Evolutionary conservation across 1,140 invertebrate species (phyloP).

Genomic region (Atopsyche davidsoni): DNA sequence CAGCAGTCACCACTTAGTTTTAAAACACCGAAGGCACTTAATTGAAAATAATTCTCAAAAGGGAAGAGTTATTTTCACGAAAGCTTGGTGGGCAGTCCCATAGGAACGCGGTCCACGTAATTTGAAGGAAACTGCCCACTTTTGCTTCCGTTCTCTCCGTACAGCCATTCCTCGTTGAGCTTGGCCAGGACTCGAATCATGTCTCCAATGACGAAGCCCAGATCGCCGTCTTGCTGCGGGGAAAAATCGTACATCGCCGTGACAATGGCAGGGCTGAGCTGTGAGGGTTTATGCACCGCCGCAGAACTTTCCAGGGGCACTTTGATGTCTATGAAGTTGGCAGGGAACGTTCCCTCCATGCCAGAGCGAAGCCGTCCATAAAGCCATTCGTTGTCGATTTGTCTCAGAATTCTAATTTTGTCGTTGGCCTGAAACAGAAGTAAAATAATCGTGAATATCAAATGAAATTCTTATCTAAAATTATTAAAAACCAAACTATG

Average conservation of each 20-base stretch:
- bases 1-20: too few species aligned
- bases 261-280: slow-evolving; percentile 35
- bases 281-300: slow-evolving; percentile 24
- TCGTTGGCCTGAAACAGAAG: slow-evolving; percentile 57
- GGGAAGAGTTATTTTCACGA: slow-evolving; percentile 12
- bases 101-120: slow-evolving; percentile 63
- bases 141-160: slow-evolving; percentile 60
- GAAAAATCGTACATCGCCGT: slow-evolving; percentile 48
- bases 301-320: slow-evolving; percentile 55
- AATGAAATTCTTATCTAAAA: too few species aligned
- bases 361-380: slow-evolving; percentile 58
- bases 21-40: too few species aligned
- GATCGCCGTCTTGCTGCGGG: slow-evolving; percentile 42
- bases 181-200: slow-evolving; percentile 63
- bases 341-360: slow-evolving; percentile 73
- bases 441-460: slow-evolving; percentile 4
- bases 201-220: slow-evolving; percentile 52
- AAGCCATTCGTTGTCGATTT: slow-evolving; percentile 75
- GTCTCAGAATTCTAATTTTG: slow-evolving; percentile 59
- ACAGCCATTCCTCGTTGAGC: slow-evolving; percentile 76
- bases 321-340: slow-evolving; percentile 70
- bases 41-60: too few species aligned
- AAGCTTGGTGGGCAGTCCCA: slow-evolving; percentile 12
- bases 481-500: too few species aligned
- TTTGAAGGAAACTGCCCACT: slow-evolving; percentile 75